Evolutionary conservation across 2,888 invertebrate species (phyloP).

Genomic region (Eucera pruinosa): DNA sequence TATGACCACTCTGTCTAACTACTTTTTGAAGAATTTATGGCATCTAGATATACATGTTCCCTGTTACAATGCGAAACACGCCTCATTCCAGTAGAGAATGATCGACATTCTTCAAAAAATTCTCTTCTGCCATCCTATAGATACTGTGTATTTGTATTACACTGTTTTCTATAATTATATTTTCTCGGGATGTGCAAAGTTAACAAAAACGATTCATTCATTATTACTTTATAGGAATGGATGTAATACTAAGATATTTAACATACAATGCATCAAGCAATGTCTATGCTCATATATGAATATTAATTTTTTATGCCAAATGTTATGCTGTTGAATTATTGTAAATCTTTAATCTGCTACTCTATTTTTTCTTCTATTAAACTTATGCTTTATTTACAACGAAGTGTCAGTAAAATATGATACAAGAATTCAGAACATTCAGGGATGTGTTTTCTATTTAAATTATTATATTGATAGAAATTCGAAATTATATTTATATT

Average conservation of each 20-base stretch:
- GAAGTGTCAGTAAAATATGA: constrained; percentile 19
- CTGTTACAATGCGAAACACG: constrained; percentile 40
- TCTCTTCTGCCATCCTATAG: constrained; percentile 60
- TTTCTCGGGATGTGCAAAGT: constrained; percentile 38
- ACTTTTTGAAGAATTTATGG: constrained; percentile 72
- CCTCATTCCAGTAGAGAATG: constrained; percentile 41
- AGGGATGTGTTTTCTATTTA: neutral
- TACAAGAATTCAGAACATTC: constrained; percentile 24
- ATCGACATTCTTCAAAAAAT: constrained; percentile 43
- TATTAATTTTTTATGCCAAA: constrained; percentile 41
- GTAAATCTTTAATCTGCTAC: constrained; percentile 7
- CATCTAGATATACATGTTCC: constrained; percentile 65
- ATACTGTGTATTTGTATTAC: constrained; percentile 58
- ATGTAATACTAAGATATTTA: constrained; percentile 35
- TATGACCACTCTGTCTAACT: constrained; percentile 66
- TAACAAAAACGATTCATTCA: constrained; percentile 39
- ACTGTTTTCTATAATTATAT: constrained; percentile 62
- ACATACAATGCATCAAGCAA: constrained; percentile 32
- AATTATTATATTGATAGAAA: constrained; percentile 12
- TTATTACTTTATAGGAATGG: constrained; percentile 48
- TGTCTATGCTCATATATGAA: constrained; percentile 38
- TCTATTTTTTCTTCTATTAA: constrained; percentile 5
- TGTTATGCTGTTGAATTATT: constrained; percentile 17
- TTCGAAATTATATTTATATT: constrained; percentile 34
- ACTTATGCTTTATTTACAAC: constrained; percentile 4